Evolutionary conservation across 1,140 invertebrate species (phyloP), one percentile per base, ranked within the genome.

Genomic region (Probaryconus sp.): DNA sequence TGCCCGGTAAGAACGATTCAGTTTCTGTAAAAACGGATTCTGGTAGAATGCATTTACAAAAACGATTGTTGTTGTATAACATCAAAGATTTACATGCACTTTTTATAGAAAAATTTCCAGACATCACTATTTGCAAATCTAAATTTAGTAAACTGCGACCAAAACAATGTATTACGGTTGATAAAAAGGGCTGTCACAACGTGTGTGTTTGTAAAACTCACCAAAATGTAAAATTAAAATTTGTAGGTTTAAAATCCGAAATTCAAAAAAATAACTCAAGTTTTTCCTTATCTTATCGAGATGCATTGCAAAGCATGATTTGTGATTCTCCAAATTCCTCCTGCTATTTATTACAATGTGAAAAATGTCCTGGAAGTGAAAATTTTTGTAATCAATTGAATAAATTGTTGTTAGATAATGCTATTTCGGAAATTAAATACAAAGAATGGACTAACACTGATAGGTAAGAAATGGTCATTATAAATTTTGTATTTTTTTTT

Each of bases 61-160:
- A 81, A 17, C 58, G 70, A 7, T 69, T 77, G 35, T 33, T 81
- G 9, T 60, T 79, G n/a, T 33, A 45, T 42, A 81, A 82, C 68
- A 14, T 79, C 6, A 67, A 68, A 33, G 63, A 77, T 20, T 13
- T 72, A 17, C 58, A 80, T 61, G 11, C 14, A 13, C 10, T 28
- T 14, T 82, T 82, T 51, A 33, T 10, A 3, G 18, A 64, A 26
- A 65, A 71, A 37, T 60, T 64, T 63, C 30, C 77, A 9, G 38
- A 77, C n/a, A n/a, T n/a, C n/a, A n/a, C n/a, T n/a, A n/a, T 7
- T 5, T 61, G 3, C 53, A 70, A 47, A 77, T 72, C 31, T 11
- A 37, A 51, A 42, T 64, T 64, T 30, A 31, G 30, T 14, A 30
- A 48, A 24, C 28, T 64, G 24, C 43, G 17, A 42, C 75, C 75